Percentiles rank a stretch among this genome's conserved stretches.
Evolutionary conservation across 2,888 invertebrate genomes (phyloP).

Genomic region (Agonopterix heracliana): DNA sequence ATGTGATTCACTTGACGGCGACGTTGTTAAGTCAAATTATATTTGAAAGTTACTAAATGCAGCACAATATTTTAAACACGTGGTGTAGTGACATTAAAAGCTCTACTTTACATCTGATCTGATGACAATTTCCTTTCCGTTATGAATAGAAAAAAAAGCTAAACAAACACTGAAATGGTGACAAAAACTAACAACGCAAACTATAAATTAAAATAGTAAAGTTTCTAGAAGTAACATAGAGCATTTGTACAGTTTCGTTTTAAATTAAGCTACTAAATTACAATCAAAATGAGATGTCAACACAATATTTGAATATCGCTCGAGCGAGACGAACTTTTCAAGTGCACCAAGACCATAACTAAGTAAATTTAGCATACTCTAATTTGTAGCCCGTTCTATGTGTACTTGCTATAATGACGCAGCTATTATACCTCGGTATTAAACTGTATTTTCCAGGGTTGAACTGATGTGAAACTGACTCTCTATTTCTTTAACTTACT

Average conservation of each 20-base stretch:
- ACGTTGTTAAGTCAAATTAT: no score
- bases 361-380: background rate
- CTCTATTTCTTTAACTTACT: no score
- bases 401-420: no score
- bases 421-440: no score
- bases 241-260: background rate
- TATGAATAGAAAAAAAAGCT: conserved; percentile 42
- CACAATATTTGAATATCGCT: background rate
- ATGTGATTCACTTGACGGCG: no score
- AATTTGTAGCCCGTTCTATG: no score
- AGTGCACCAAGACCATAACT: background rate
- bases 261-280: background rate
- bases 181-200: conserved; percentile 44
- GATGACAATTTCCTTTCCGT: conserved; percentile 40
- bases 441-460: no score
- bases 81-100: no score
- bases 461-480: no score
- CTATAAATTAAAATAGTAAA: conserved; percentile 23
- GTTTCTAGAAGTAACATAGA: conserved; percentile 29
- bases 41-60: no score
- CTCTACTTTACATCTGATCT: conserved; percentile 22
- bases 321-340: background rate
- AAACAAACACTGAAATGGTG: conserved; percentile 45
- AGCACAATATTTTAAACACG: no score
- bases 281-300: background rate